Evolutionary conservation across 64 coral and sea anemone species (phyloP).

Genomic region (Trachythela sp.): DNA sequence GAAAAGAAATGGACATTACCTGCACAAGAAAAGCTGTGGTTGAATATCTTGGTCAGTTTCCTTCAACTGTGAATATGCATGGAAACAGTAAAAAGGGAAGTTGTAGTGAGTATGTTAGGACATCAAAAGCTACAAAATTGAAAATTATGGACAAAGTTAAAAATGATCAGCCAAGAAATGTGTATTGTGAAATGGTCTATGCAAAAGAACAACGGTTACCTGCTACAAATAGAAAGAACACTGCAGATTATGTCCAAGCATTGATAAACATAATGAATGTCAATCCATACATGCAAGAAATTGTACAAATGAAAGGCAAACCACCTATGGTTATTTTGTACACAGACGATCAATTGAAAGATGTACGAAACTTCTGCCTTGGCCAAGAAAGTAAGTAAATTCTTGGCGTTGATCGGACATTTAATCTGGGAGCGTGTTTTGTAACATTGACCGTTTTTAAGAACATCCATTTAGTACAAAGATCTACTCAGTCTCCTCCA

Average conservation of each 20-base stretch:
- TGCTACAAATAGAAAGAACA: too few species aligned
- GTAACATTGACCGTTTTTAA: too few species aligned
- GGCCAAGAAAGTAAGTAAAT: too few species aligned
- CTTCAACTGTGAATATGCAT: not conserved
- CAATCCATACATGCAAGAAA: not conserved
- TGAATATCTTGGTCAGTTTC: not conserved
- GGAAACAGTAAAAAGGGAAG: not conserved
- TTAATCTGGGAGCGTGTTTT: too few species aligned
- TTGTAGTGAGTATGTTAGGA: not conserved
- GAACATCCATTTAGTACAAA: not conserved
- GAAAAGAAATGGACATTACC: too few species aligned
- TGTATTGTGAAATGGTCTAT: too few species aligned
- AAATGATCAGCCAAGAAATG: too few species aligned
- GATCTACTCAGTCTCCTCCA: not conserved
- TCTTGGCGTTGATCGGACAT: too few species aligned
- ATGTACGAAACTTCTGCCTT: too few species aligned
- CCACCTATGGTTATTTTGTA: too few species aligned
- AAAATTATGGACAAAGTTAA: not conserved
- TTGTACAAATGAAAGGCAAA: too few species aligned
- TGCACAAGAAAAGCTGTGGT: not conserved
- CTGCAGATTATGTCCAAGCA: not conserved
- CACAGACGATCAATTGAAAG: too few species aligned
- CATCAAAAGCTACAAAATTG: not conserved
- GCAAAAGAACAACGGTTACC: not conserved
- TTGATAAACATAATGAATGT: not conserved